Base-by-base conservation (phyloP, 2,113 vertebrate species). In the Cheirogaleus medius region DNA sequence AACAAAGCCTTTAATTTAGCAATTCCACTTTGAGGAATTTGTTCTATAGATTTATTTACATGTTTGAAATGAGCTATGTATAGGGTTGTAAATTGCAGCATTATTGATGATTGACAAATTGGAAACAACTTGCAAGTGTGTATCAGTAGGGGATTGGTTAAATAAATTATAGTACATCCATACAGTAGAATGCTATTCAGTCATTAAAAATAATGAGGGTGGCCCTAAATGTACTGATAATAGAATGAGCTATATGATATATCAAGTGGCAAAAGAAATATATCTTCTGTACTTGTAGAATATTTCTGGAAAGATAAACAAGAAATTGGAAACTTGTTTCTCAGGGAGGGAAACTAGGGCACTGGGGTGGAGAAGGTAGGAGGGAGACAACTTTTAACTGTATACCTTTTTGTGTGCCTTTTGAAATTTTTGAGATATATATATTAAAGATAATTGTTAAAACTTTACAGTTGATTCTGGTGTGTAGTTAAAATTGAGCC, bases 321-420 rank as follows among this genome's bases (percentile, higher is more conserved):
- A 88, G 52, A 94, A 74, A 54, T 47, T 81, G 37, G 27, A 91
- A 94, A 32, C 18, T 80, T 97, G 44, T 95, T 90, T 97, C 56
- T 95, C 25, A 7, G 58, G 39, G n/a, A 90, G 27, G 44, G 52
- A 96, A 77, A 77, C 44, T 52, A 71, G 60, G 82, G 14, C 34
- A 73, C 64, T 87, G 37, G 71, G 64, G 20, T 56, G 17, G 60
- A 27, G 17, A 68, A 27, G 32, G 14, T 77, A 90, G 27, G 77
- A 82, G 9, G 73, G 47, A 87, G 52, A 69, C n/a, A 63, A 1
- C 56, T 94, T 89, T 88, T 77, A 87, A 54, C 12, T 60, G 0
- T 74, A 73, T 14, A 52, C 12, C 18, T 73, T 77, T 89, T 77
- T 60, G 5, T 90, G 66, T 89, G 20, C 39, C 13, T 81, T 96